phyloP scores from a whole-genome alignment of 2,888 invertebrate genomes.

The Stenodera caucasica region DNA sequence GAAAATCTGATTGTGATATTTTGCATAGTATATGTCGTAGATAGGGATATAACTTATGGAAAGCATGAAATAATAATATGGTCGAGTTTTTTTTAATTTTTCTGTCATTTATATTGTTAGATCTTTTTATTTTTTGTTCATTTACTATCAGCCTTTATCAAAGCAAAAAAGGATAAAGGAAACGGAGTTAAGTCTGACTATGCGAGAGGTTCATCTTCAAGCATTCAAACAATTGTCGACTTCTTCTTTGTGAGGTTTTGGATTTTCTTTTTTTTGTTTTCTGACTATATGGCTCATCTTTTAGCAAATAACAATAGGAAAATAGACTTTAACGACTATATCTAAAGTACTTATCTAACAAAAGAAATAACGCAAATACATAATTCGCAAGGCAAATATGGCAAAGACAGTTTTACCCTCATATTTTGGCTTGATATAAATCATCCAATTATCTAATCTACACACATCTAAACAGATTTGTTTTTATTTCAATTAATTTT shows the following conservation, averaged over 20 bases:
- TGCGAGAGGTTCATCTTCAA: constrained; percentile 27
- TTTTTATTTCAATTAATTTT: constrained; percentile 15
- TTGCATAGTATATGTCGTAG: constrained; percentile 19
- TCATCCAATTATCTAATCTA: constrained; percentile 28
- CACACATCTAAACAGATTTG: constrained; percentile 9
- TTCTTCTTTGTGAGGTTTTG: constrained; percentile 19
- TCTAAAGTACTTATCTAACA: constrained; percentile 31
- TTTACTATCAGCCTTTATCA: too few species aligned
- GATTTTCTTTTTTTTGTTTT: constrained; percentile 17
- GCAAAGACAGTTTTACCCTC: constrained; percentile 26
- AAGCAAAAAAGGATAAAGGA: constrained; percentile 25
- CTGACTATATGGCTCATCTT: constrained; percentile 23
- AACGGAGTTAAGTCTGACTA: constrained; percentile 29
- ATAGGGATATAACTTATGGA: constrained; percentile 21
- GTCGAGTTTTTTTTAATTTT: too few species aligned
- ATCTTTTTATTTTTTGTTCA: too few species aligned
- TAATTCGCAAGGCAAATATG: constrained; percentile 28
- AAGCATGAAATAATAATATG: constrained; percentile 24
- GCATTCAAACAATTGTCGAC: constrained; percentile 31
- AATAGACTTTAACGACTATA: constrained; percentile 26
- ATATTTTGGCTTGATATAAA: constrained; percentile 26
- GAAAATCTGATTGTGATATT: constrained; percentile 27
- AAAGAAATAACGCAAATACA: constrained; percentile 26
- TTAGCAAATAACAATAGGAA: constrained; percentile 24
- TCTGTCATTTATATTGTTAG: too few species aligned